Evolutionary conservation across 2,888 invertebrate species (phyloP).

Genomic region (Cryptops parisi): DNA sequence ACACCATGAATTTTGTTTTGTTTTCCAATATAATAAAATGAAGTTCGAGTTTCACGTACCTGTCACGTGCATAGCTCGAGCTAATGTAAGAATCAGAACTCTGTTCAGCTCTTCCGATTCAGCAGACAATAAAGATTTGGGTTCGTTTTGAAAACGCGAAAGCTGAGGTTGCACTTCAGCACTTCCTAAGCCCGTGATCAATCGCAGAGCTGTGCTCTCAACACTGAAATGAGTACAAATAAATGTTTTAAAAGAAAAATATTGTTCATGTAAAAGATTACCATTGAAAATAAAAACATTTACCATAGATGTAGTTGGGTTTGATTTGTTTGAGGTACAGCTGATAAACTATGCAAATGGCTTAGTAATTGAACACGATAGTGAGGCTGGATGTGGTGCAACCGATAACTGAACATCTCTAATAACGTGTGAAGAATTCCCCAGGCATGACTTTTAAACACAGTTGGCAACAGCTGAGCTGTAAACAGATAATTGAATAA

Average conservation of each 20-base stretch:
- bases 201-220: conserved; percentile 70
- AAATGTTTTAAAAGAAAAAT: background rate
- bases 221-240: conserved; percentile 40
- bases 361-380: conserved; percentile 83
- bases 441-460: conserved; percentile 86
- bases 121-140: conserved; percentile 76
- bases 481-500: conserved; percentile 16
- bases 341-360: conserved; percentile 77
- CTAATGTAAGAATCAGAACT: conserved; percentile 80
- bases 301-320: conserved; percentile 85
- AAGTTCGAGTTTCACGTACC: conserved; percentile 36
- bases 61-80: conserved; percentile 85
- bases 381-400: conserved; percentile 93
- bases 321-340: conserved; percentile 86
- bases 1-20: too few relatives aligned
- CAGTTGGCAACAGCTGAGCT: conserved; percentile 77
- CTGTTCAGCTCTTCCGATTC: conserved; percentile 92
- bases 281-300: conserved; percentile 22
- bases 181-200: conserved; percentile 81
- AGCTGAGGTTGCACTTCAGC: conserved; percentile 88
- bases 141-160: conserved; percentile 77
- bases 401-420: conserved; percentile 92
- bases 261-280: background rate
- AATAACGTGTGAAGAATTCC: conserved; percentile 85
- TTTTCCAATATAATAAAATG: too few relatives aligned